phyloP scores from a whole-genome alignment of 2,888 invertebrate species.

The Lasioglossum calceatum region DNA sequence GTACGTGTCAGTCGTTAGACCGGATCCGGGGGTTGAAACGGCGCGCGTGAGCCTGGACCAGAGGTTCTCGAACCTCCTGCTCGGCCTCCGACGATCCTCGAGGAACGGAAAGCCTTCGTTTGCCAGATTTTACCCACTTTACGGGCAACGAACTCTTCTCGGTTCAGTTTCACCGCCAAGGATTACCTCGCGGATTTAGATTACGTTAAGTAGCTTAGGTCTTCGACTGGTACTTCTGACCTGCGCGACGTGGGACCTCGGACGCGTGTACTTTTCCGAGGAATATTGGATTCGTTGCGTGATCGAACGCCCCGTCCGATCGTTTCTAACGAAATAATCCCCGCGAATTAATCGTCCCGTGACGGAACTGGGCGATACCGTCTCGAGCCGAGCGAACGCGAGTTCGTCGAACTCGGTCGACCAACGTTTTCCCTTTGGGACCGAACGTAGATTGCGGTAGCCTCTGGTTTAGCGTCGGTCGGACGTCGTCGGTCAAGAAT shows the following conservation, averaged over 20 bases:
- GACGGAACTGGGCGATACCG: background rate
- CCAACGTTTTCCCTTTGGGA: background rate
- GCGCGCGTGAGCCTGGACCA: background rate
- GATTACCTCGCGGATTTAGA: constrained; percentile 75
- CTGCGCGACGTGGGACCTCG: background rate
- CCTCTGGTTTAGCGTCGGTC: background rate
- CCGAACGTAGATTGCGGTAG: background rate
- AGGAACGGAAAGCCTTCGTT: background rate
- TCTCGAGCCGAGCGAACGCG: background rate
- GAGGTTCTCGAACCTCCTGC: background rate
- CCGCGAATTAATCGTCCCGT: background rate
- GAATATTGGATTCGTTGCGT: constrained; percentile 43
- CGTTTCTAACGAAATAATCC: constrained; percentile 30
- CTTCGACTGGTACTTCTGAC: constrained; percentile 43
- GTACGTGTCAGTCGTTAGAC: background rate
- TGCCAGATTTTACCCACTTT: constrained; percentile 35
- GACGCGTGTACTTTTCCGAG: constrained; percentile 17
- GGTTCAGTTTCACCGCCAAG: constrained; percentile 69
- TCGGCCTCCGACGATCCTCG: background rate
- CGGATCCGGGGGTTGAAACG: background rate
- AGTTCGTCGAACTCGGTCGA: constrained; percentile 19
- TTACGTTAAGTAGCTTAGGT: constrained; percentile 74
- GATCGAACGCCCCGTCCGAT: background rate
- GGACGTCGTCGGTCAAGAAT: background rate
- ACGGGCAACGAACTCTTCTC: constrained; percentile 68